These are phyloP conservation scores for Lucifuga dentata DNA, from an alignment of 2,113 vertebrate genomes.

Conservation along the genomic window DNA sequence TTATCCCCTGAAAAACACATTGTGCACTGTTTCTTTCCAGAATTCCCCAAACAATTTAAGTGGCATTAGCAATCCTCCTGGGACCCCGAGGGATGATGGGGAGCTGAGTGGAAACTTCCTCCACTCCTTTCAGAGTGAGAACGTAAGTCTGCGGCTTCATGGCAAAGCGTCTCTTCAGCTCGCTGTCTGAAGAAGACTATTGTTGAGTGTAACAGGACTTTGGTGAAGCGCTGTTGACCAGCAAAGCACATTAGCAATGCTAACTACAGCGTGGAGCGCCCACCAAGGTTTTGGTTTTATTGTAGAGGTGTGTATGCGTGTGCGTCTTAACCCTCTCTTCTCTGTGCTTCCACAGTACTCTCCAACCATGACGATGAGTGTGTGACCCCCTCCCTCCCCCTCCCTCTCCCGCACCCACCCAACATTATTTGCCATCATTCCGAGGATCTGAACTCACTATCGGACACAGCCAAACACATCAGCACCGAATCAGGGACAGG, in stretches of 20 bases:
- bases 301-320: not conserved
- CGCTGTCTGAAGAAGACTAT: not conserved
- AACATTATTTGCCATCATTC: conserved; percentile 90
- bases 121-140: conserved; percentile 99
- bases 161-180: not conserved
- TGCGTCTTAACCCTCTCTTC: conserved; percentile 63
- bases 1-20: not conserved
- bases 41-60: conserved; percentile 99
- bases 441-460: conserved; percentile 91
- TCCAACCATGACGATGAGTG: conserved; percentile 99
- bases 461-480: conserved; percentile 92
- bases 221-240: conserved; percentile 11
- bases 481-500: conserved; percentile 82
- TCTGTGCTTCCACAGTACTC: conserved; percentile 89
- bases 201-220: conserved; percentile 2
- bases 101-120: conserved; percentile 99
- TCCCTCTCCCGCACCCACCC: conserved; percentile 77
- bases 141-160: conserved; percentile 84
- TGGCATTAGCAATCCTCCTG: conserved; percentile 99
- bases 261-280: conserved; percentile 5
- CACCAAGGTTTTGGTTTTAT: not conserved
- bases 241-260: conserved; percentile 22
- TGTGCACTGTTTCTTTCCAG: conserved; percentile 72
- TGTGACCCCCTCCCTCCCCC: conserved; percentile 88
- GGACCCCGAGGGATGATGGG: conserved; percentile 96